These are phyloP conservation scores for Albula glossodonta DNA, from an alignment of 2,113 vertebrate species.

Conservation along the genomic window DNA sequence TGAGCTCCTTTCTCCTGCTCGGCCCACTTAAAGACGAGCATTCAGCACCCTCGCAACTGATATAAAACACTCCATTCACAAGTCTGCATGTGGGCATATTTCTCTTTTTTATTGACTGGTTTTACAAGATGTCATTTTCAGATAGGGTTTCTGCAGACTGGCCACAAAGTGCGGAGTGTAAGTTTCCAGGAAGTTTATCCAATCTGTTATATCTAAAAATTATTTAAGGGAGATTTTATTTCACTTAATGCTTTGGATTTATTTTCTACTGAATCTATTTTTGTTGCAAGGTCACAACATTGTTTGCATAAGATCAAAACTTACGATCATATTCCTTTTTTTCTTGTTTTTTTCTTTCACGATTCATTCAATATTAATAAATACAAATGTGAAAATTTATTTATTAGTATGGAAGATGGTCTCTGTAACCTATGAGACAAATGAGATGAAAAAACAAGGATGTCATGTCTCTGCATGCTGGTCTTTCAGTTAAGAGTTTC, in stretches of 20 bases:
- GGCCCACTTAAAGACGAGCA: background rate
- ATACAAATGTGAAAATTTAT: no score
- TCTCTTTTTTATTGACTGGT: conserved; percentile 9
- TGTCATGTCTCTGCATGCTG: no score
- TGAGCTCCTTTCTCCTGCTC: conserved; percentile 1
- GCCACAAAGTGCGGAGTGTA: background rate
- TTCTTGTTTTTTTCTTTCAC: no score
- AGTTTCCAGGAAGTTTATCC: background rate
- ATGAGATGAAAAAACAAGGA: no score
- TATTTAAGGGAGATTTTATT: background rate
- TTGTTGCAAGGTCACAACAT: no score
- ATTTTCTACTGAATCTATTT: no score
- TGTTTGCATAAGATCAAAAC: no score
- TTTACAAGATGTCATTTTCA: conserved; percentile 21
- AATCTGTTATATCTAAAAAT: background rate
- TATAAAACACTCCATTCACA: conserved; percentile 24
- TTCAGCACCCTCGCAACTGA: background rate
- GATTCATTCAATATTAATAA: no score
- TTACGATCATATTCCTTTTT: no score
- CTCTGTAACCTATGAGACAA: no score
- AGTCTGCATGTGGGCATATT: conserved; percentile 6
- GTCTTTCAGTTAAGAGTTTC: no score
- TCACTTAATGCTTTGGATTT: background rate
- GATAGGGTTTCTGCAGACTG: conserved; percentile 8
- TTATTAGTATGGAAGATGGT: no score